These are phyloP conservation scores for Zingel zingel DNA, from an alignment of 2,113 vertebrate species.

Conservation along the genomic window DNA sequence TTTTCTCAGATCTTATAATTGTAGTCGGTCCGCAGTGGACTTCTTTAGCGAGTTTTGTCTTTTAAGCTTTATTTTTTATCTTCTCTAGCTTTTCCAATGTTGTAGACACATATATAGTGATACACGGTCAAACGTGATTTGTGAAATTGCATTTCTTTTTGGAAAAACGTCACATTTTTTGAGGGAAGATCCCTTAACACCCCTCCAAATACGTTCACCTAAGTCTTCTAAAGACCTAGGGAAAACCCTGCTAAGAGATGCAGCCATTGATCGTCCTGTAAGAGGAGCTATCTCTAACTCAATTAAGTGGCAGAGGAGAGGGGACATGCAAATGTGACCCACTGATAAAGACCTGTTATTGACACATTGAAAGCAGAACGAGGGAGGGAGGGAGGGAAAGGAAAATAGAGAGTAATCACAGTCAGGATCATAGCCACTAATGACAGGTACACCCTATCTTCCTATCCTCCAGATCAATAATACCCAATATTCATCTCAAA, in stretches of 20 bases:
- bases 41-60: too few species aligned
- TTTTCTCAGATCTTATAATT: too few species aligned
- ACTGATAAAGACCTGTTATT: conserved; percentile 67
- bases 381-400: background rate
- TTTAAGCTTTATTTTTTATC: too few species aligned
- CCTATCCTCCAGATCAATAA: conserved; percentile 66
- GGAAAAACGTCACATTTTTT: too few species aligned
- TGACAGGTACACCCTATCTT: conserved; percentile 51
- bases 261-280: conserved; percentile 54
- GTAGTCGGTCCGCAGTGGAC: too few species aligned
- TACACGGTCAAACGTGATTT: too few species aligned
- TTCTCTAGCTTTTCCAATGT: too few species aligned
- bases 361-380: conserved; percentile 55
- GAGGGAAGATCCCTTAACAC: too few species aligned
- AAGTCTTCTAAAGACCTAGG: too few species aligned
- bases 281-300: conserved; percentile 61
- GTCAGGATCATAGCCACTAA: conserved; percentile 58
- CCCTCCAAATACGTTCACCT: too few species aligned
- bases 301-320: conserved; percentile 58
- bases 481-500: conserved; percentile 65
- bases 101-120: too few species aligned
- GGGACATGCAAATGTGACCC: conserved; percentile 65
- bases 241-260: background rate
- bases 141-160: too few species aligned
- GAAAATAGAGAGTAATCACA: conserved; percentile 25